Percentiles rank a stretch among this genome's conserved stretches.
Evolutionary conservation across 2,888 invertebrate species (phyloP).

Genomic region (Andrena fulva): DNA sequence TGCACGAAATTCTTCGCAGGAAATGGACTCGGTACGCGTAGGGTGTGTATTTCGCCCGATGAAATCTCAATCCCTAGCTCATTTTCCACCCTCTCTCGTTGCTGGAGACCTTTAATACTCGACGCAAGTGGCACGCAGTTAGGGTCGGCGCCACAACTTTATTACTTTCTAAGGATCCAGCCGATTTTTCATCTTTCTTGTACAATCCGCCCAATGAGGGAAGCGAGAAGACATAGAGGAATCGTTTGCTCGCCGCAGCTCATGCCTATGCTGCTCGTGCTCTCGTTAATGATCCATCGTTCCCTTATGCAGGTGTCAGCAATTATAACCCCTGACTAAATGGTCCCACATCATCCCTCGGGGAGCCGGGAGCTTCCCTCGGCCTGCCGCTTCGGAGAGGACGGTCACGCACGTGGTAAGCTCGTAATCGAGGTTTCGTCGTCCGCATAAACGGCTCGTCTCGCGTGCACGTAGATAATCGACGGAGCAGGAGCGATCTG

Average conservation of each 20-base stretch:
- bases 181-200: background rate
- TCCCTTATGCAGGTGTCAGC: slow-evolving; percentile 69
- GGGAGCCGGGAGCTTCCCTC: slow-evolving; percentile 36
- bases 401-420: slow-evolving; percentile 67
- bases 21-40: slow-evolving; percentile 10
- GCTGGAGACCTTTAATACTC: background rate
- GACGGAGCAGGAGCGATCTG: slow-evolving; percentile 27
- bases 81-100: background rate
- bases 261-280: slow-evolving; percentile 14
- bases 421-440: slow-evolving; percentile 66
- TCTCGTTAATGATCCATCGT: slow-evolving; percentile 64
- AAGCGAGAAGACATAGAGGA: background rate
- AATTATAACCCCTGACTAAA: slow-evolving; percentile 69
- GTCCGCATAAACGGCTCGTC: slow-evolving; percentile 49
- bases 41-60: background rate
- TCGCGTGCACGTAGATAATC: slow-evolving; percentile 33
- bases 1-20: slow-evolving; percentile 33
- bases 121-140: background rate
- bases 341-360: slow-evolving; percentile 64
- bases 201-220: background rate
- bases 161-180: no score
- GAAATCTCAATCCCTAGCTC: slow-evolving; percentile 40
- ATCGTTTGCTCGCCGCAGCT: background rate
- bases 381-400: slow-evolving; percentile 2
- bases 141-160: no score